A percentile compares a stretch with the other conserved stretches of the same genome.
Conservation (phyloP, 2,797 vertebrate species). For the Sardinella longiceps region DNA sequence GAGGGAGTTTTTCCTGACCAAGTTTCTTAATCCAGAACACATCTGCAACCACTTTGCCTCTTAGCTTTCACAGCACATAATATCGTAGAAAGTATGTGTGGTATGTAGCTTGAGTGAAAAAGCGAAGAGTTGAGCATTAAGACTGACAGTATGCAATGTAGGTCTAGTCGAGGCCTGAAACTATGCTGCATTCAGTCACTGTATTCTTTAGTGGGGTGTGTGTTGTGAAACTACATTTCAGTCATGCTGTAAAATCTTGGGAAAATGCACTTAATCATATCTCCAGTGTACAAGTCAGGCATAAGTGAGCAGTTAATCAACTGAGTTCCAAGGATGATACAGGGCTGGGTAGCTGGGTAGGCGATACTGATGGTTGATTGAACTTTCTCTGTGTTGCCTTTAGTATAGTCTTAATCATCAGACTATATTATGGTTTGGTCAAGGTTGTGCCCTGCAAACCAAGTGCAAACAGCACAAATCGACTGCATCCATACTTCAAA, state of each 20-base stretch:
- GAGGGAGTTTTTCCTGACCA: not conserved
- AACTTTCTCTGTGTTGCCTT: no score
- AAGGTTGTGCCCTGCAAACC: not conserved
- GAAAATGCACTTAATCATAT: no score
- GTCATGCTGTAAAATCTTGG: not conserved
- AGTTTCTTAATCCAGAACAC: not conserved
- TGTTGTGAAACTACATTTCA: not conserved
- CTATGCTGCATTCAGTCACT: not conserved
- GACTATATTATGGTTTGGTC: not conserved
- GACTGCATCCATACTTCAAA: not conserved
- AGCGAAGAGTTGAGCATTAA: not conserved
- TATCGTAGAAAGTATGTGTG: not conserved
- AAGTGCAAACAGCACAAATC: not conserved
- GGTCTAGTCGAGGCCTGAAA: not conserved
- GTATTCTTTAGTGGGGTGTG: not conserved
- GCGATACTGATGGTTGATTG: not conserved
- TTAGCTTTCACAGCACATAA: not conserved
- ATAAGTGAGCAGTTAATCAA: no score
- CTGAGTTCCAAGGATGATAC: not conserved
- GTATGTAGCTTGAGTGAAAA: not conserved
- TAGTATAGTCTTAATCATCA: no score
- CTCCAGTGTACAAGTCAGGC: no score
- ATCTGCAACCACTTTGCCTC: not conserved
- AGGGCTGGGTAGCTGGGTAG: not conserved
- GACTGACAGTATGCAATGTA: not conserved